Base-by-base conservation (phyloP, 1,140 invertebrate genomes). In the Zaprionus capensis region DNA sequence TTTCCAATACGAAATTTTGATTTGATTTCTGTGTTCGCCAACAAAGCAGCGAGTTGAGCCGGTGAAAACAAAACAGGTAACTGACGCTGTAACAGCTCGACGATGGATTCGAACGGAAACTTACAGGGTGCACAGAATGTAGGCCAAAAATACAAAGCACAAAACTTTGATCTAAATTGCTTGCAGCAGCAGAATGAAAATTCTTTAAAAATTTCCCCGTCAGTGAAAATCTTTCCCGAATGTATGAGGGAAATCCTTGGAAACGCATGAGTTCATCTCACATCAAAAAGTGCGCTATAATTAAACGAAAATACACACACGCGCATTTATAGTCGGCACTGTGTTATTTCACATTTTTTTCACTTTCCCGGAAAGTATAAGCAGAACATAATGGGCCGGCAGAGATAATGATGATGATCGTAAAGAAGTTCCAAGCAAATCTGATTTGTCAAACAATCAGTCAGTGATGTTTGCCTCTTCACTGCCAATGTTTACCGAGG, bases 1-100 rank as follows among this genome's bases (percentile, higher is more conserved):
- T 87, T 84, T 87, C 81, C 85, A 66, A 87, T 87, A 84, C 57
- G 78, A 87, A 88, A 88, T 81, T 88, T 87, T 90, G 84, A 90
- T 87, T 87, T 76, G 85, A 78, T 80, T 82, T 80, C 49, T 76
- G 59, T 63, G 77, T 67, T 67, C 62, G 82, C 77, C 70, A 57
- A 70, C 72, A 66, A 78, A 71, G 9, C 41, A 31, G 31, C 31
- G 31, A 31, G 31, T 11, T 31, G 71, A 24, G 69, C 58, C 51
- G 77, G 24, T 44, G 26, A 78, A 63, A 77, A 61, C 44, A 62
- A 66, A 71, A 68, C 38, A 68, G 63, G 63, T 83, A 51, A 76
- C 83, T 38, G 36, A 46, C n/a, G 38, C 75, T 70, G 80, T 87
- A 66, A 66, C 51, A 53, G 31, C 41, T 44, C 41, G 41, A n/a